Percentiles rank a stretch among this genome's conserved stretches.
phyloP scores from a whole-genome alignment of 2,797 vertebrate species.

The Cyprinella venusta region DNA sequence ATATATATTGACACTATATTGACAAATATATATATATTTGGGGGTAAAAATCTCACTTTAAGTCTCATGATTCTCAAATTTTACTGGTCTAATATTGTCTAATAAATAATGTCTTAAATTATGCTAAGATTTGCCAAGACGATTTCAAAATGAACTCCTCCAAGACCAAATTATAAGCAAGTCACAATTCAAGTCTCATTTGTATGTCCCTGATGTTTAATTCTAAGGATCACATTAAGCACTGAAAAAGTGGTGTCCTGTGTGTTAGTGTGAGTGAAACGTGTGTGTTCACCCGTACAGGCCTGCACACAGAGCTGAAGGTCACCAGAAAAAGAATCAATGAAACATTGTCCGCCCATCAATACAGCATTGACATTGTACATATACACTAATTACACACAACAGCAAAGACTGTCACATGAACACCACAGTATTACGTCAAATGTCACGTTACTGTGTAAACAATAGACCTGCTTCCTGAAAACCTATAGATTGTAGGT shows the following conservation, averaged over 20 bases:
- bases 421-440: conserved; percentile 2
- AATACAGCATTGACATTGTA: conserved; percentile 37
- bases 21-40: too few species aligned
- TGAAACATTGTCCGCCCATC: conserved; percentile 20
- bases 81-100: neutral
- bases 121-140: neutral
- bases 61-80: neutral
- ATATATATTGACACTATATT: neutral
- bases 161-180: neutral
- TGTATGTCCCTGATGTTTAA: neutral
- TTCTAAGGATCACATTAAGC: neutral
- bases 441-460: conserved; percentile 4
- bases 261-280: conserved; percentile 11
- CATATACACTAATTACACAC: conserved; percentile 31
- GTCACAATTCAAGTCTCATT: neutral
- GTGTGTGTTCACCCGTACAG: neutral
- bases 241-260: neutral
- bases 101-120: neutral
- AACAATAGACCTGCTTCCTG: conserved; percentile 7
- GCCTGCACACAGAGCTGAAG: conserved; percentile 21
- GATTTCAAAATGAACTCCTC: neutral
- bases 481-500: conserved; percentile 25
- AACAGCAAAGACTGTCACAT: neutral
- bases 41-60: neutral
- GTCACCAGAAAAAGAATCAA: conserved; percentile 41